phyloP scores from a whole-genome alignment of 2,113 vertebrate genomes.

The Mixornis gularis region DNA sequence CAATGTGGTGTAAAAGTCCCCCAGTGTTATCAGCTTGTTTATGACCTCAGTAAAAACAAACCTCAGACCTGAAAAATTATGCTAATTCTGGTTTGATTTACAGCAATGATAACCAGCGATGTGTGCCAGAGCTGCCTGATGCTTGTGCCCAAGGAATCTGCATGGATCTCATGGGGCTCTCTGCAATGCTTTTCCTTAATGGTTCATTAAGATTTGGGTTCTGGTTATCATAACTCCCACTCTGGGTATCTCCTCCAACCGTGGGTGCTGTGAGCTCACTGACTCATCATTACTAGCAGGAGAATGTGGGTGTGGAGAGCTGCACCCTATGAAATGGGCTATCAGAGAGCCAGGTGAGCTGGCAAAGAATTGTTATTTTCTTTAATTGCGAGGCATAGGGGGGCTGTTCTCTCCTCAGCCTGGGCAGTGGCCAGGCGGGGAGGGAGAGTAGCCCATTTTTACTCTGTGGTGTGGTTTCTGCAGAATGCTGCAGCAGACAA shows the following conservation, averaged over 20 bases:
- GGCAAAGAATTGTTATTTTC: background rate
- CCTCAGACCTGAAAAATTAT: background rate
- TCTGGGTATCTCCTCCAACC: background rate
- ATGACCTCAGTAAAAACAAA: constrained; percentile 11
- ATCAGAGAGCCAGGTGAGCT: background rate
- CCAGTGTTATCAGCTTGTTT: constrained; percentile 1
- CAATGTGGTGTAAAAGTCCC: background rate
- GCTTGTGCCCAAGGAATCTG: background rate
- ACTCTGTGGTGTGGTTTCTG: background rate
- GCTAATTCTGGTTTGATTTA: constrained; percentile 23
- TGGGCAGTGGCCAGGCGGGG: background rate
- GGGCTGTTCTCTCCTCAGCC: background rate
- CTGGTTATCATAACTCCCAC: background rate
- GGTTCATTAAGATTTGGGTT: background rate
- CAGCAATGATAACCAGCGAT: background rate
- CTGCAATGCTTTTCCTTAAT: background rate
- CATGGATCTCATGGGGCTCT: background rate
- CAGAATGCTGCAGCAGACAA: background rate
- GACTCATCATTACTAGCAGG: rapidly evolving
- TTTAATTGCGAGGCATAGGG: background rate
- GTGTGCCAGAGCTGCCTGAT: background rate
- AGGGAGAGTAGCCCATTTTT: background rate
- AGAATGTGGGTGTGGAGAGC: background rate
- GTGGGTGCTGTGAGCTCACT: background rate
- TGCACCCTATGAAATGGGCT: background rate